Base-by-base conservation (phyloP, 2,888 invertebrate genomes). In the Gryllus longicercus region DNA sequence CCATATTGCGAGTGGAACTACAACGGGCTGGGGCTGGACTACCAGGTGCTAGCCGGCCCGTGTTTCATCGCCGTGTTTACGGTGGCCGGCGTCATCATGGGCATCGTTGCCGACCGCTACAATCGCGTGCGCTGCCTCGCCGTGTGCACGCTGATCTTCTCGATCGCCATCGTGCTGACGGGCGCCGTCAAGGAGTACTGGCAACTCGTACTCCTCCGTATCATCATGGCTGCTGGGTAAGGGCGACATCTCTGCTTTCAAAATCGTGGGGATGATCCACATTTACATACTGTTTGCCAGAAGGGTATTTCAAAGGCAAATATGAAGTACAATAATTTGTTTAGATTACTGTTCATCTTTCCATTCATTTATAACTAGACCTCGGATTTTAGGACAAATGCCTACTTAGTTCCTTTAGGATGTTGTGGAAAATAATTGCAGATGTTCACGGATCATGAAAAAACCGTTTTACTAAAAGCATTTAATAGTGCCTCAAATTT, bases 1-100 rank as follows among this genome's bases (percentile, higher is more conserved):
- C 85, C 88, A 11, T 95, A 94, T 86, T 97, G 97, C 88, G 94
- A 95, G 85, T 97, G 96, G 96, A 94, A 93, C 85, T 96, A 96
- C 90, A 96, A 95, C 85, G 97, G 97, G 0, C 90, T 96, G 80
- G 97, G 97, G 16, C 90, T 96, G 82, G 95, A 96, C 86, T 97
- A 97, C 88, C 97, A 97, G 88, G 92, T 97, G 82, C 88, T 97
- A 82, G 97, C 97, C 0, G 97, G 97, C 0, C 97, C 97, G 0
- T 94, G 95, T 83, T 97, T 96, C 88, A 96, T 97, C 86, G 93
- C 96, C 2, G 93, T 97, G 63, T 97, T 95, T 88, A 97, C 97
- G 0, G 90, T 97, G 78, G 93, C 94, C 63, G 97, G 97, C 1
- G 93, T 97, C 14, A 89, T 95, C 79, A 90, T 97, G 84, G 96